Evolutionary conservation across 2,797 vertebrate species (phyloP).

Genomic region (Ibycter americanus): DNA sequence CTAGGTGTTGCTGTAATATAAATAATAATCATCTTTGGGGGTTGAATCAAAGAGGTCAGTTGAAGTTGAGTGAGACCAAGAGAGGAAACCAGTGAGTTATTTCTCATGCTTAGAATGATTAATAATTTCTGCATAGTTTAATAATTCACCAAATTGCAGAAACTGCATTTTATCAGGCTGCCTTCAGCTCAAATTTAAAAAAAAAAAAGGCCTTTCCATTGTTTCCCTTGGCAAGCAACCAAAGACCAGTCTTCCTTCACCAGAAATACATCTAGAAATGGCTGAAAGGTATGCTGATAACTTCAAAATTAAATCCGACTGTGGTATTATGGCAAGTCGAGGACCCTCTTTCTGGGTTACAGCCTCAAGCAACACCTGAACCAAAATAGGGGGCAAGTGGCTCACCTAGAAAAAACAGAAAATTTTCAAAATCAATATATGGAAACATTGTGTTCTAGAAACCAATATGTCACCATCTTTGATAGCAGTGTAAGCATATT

Average conservation of each 20-base stretch:
- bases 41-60: background rate
- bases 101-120: constrained; percentile 47
- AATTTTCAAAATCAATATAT: background rate
- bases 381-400: background rate
- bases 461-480: background rate
- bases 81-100: background rate
- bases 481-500: background rate
- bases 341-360: background rate
- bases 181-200: background rate
- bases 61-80: background rate
- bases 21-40: constrained; percentile 28
- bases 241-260: constrained; percentile 38
- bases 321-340: background rate
- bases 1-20: constrained; percentile 58
- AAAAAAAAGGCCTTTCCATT: background rate
- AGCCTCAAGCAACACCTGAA: background rate
- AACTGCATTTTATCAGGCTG: constrained; percentile 40
- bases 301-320: constrained; percentile 10
- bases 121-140: constrained; percentile 69
- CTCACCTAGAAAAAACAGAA: background rate
- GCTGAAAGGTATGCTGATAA: background rate
- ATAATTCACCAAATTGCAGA: constrained; percentile 67
- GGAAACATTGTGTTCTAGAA: background rate
- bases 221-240: constrained; percentile 12
- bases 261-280: constrained; percentile 29